Evolutionary conservation across 2,888 invertebrate species (phyloP), one percentile per base, ranked within the genome.

Genomic region (Bembecia ichneumoniformis): DNA sequence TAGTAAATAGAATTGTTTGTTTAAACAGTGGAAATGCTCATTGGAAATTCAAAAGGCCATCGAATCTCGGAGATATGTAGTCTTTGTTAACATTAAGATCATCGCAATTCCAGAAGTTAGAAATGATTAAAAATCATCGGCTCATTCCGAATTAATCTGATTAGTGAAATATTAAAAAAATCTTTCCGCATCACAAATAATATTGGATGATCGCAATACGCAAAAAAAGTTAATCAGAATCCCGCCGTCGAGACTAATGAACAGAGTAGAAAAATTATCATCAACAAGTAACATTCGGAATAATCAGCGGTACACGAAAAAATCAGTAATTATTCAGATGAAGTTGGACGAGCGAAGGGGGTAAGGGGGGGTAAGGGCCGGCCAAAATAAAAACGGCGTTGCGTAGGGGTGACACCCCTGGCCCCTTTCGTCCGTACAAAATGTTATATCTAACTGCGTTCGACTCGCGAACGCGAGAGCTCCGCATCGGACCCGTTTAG

Each of bases 311-410:
- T 82, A 86, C 86, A 86, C 83, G 83, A 81, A 84, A 87, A 87
- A 84, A 87, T 84, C 86, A 84, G 86, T 87, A 87, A 87, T 87
- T 87, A 87, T 87, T 87, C 87, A 86, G 87, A 87, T 87, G 86
- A 87, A 86, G 87, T 87, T 82, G 86, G 84, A 84, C 84, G 82
- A 81, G 66, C 78, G 82, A 82, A 76, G 84, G 84, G 83, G 84
- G 80, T 75, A 71, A 74, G 82, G 82, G 82, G 82, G 82, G 82
- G 81, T 74, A 82, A 80, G 82, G 86, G 83, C 81, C 80, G 83
- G 81, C 80, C 82, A 80, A 87, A 87, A 87, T 86, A 86, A 87
- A 87, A 87, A 87, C 82, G 83, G 77, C 77, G 81, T 82, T 86
- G 87, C 87, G 87, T 86, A 86, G 86, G 86, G 86, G 84, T 68